These are phyloP conservation scores for Micrasema longulum DNA, from an alignment of 1,140 invertebrate species.

Conservation along the genomic window DNA sequence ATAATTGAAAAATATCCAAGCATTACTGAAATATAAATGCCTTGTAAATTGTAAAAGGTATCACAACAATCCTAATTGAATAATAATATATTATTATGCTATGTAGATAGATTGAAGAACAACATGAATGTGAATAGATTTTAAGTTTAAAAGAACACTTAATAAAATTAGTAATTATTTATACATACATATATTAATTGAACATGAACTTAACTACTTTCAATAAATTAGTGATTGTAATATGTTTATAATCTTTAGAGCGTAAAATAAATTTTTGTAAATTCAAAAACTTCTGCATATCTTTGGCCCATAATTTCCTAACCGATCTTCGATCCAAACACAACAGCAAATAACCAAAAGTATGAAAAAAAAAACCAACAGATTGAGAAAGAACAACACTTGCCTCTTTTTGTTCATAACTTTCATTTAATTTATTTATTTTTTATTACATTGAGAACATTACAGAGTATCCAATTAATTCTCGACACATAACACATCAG, in stretches of 20 bases:
- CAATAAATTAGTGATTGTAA: constrained; percentile 29
- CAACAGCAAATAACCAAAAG: too few species aligned
- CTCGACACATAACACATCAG: too few species aligned
- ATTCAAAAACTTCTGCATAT: constrained; percentile 1
- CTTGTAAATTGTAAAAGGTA: too few species aligned
- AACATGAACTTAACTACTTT: constrained; percentile 22
- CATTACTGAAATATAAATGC: too few species aligned
- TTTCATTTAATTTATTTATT: too few species aligned
- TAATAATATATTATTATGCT: background rate
- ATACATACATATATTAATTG: constrained; percentile 14
- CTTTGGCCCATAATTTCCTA: background rate
- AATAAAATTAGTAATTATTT: constrained; percentile 13
- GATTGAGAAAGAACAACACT: too few species aligned
- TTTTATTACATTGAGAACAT: too few species aligned
- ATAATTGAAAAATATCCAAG: too few species aligned
- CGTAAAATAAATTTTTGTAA: constrained; percentile 22
- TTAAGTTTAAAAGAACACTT: background rate
- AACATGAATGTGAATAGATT: background rate
- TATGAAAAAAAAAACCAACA: too few species aligned
- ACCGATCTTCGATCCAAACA: background rate
- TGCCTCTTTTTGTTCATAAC: too few species aligned
- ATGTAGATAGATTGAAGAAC: background rate
- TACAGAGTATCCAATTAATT: too few species aligned
- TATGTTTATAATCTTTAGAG: constrained; percentile 20
- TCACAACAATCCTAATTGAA: too few species aligned